Conservation (phyloP, 2,888 invertebrate genomes). For the Spatulosminthurus flaviceps region DNA sequence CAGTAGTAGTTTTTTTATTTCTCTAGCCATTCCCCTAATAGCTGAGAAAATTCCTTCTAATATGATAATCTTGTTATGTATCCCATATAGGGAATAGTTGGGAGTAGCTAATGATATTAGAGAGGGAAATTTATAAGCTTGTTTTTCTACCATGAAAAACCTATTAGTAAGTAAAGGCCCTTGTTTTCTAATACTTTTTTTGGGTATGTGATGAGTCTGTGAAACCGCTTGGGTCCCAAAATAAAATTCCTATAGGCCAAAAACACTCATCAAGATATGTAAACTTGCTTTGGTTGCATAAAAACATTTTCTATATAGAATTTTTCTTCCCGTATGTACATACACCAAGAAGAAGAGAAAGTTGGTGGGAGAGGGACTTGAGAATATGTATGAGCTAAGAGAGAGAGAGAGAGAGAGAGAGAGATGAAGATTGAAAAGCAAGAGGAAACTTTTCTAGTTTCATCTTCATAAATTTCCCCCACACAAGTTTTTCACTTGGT, state of each 20-base stretch:
- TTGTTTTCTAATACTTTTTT: not conserved
- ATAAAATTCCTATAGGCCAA: slow-evolving; percentile 6
- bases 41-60: not conserved
- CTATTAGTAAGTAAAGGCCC: not conserved
- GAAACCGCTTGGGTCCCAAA: slow-evolving; percentile 3
- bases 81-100: not conserved
- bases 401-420: too few species aligned
- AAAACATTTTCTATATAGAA: too few species aligned
- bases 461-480: slow-evolving; percentile 13
- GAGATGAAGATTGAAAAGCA: slow-evolving; percentile 31
- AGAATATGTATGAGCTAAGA: too few species aligned
- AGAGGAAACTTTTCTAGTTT: slow-evolving; percentile 1
- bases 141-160: slow-evolving; percentile 2
- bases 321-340: too few species aligned
- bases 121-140: not conserved
- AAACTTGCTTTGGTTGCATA: too few species aligned
- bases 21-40: too few species aligned
- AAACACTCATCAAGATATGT: too few species aligned
- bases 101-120: not conserved
- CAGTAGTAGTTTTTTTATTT: too few species aligned
- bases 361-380: not conserved
- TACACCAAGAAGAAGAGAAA: not conserved
- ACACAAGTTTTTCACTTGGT: not conserved
- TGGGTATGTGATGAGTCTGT: slow-evolving; percentile 2
- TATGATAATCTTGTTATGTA: slow-evolving; percentile 4